Evolutionary conservation across 2,797 vertebrate species (phyloP), one percentile per base, ranked within the genome.

Genomic region (Notoglanidium macrostoma): DNA sequence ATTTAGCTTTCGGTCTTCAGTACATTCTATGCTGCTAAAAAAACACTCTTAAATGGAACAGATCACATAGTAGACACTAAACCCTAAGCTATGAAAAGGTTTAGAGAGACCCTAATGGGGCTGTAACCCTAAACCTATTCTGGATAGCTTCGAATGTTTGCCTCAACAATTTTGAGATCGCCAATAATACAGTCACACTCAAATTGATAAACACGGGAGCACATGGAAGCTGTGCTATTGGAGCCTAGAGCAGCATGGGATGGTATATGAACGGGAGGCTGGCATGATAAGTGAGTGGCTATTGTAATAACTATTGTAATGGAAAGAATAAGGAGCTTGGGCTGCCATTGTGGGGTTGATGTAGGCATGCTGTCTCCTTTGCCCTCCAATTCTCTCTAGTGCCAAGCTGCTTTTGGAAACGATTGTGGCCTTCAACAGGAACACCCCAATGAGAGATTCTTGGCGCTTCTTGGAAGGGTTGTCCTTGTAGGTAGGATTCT

Each of bases 261-360:
- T 92, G 35, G 98, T 96, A 94, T 99, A 98, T 98, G 99, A 88
- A 99, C 97, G 92, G 99, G 98, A 49, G 97, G 97, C 91, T 99
- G 98, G 89, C 96, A 93, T n/a, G 97, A 96, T 70, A 99, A 95
- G 92, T 98, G 98, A 46, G 12, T 96, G 94, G 2, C 97, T 94
- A 5, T 99, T 97, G 91, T 96, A 95, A 84, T 97, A 97, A 91
- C 97, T 98, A 92, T 96, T 98, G 93, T 97, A 97, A 65, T 98
- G 97, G 94, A 99, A 99, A 91, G 98, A 96, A 92, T 97, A 99
- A 0, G 97, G 97, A 29, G 97, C 96, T 94, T 98, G 98, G 88
- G 97, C 96, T 87, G 97, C 96, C 91, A 99, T 97, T 83, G 97
- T 98, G 83, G 98, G 98, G 46, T 98, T 94, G 95, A 99, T 98